A percentile compares a stretch with the other conserved stretches of the same genome.
Evolutionary conservation across 2,888 invertebrate genomes (phyloP).

Genomic region (Acleris emargana): DNA sequence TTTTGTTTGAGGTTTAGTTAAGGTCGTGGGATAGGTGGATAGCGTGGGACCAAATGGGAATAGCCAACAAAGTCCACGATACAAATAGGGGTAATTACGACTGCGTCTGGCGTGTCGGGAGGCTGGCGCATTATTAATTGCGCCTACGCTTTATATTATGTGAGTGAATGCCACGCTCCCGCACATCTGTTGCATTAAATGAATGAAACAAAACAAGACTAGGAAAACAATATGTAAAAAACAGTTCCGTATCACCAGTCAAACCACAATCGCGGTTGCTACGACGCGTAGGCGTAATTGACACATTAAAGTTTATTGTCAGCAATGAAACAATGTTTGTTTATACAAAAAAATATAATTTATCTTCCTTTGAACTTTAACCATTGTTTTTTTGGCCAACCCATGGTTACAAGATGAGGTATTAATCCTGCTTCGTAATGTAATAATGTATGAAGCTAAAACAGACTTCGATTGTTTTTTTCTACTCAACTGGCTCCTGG

Average conservation of each 20-base stretch:
- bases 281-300: slow-evolving; percentile 39
- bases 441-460: too few relatives aligned
- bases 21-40: slow-evolving; percentile 22
- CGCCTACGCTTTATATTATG: slow-evolving; percentile 26
- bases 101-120: slow-evolving; percentile 26
- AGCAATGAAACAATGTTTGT: slow-evolving; percentile 40
- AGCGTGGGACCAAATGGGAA: slow-evolving; percentile 31
- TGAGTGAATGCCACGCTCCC: slow-evolving; percentile 31
- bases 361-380: slow-evolving; percentile 28
- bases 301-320: slow-evolving; percentile 44
- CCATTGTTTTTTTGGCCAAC: slow-evolving; percentile 14
- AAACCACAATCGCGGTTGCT: slow-evolving; percentile 41
- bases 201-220: slow-evolving; percentile 42
- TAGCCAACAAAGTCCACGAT: slow-evolving; percentile 18
- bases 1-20: slow-evolving; percentile 8
- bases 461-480: too few relatives aligned
- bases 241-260: slow-evolving; percentile 44
- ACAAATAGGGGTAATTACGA: slow-evolving; percentile 41
- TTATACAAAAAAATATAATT: slow-evolving; percentile 24
- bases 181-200: slow-evolving; percentile 35
- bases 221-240: slow-evolving; percentile 48
- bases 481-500: too few relatives aligned
- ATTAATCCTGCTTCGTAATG: too few relatives aligned
- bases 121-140: slow-evolving; percentile 28
- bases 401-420: neutral